Base-by-base conservation (phyloP, 2,888 invertebrate species). In the Hartigia nigra region DNA sequence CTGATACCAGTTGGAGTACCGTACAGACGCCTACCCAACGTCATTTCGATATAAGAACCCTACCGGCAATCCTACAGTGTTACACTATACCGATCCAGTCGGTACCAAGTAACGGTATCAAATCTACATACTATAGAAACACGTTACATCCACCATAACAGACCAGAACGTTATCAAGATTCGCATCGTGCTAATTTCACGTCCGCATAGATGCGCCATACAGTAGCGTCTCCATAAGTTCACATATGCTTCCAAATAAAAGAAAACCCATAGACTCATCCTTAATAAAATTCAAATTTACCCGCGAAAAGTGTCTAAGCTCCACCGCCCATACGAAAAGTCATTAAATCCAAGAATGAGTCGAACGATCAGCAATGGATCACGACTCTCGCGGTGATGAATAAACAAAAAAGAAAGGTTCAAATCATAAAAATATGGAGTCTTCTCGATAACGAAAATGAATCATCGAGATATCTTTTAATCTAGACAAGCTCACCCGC, bases 121-220 rank as follows among this genome's bases (percentile, higher is more conserved):
- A 87, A 88, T 88, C 87, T 88, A 87, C 88, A 89, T 88, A 86
- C 85, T 84, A 72, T 34, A 55, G 55, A 83, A 84, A 85, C 84
- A 85, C 82, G 82, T 83, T 80, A 82, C 78, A 82, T 72, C 72
- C 34, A 72, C 72, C 72, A 72, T 72, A 72, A 32, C n/a, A 32
- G 72, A 70, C 81, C 81, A 78, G 82, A 82, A 79, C 82, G 84
- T 85, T 87, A 87, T 87, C 87, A 85, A 79, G 81, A 83, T 82
- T 82, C 82, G 82, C 87, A 85, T 87, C 87, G 85, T 86, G 87
- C 86, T 87, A 86, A 86, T 87, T 87, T 84, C 85, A 80, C 83
- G 76, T 81, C 79, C 81, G 78, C 80, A 32, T 55, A 23, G 55
- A 9, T 55, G 55, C 55, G 55, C 55, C 55, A 1, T 23, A 55